These are phyloP conservation scores for Clunio marinus DNA, from an alignment of 2,888 invertebrate species.

Conservation along the genomic window DNA sequence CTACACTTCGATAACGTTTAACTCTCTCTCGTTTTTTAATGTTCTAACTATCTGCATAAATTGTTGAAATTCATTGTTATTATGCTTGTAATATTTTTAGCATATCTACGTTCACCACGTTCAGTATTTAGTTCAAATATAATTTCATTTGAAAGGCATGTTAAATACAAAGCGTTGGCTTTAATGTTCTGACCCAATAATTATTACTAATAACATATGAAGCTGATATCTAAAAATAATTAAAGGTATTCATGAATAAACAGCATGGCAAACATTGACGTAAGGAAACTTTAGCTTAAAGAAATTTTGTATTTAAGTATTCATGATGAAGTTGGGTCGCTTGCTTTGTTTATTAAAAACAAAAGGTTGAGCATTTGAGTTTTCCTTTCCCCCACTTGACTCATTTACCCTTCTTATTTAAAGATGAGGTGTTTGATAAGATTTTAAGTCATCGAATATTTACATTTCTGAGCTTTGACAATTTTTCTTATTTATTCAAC, in stretches of 20 bases:
- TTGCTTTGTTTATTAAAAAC: neutral
- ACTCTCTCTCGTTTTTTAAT: neutral
- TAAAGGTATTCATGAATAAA: too few species aligned
- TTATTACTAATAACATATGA: slow-evolving; percentile 8
- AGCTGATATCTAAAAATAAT: too few species aligned
- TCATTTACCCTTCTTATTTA: too few species aligned
- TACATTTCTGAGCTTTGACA: too few species aligned
- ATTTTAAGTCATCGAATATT: too few species aligned
- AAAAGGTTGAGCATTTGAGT: neutral
- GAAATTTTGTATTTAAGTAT: neutral
- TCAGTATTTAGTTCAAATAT: neutral
- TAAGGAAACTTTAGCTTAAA: neutral
- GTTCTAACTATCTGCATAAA: neutral
- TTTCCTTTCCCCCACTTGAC: neutral
- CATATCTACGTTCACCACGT: neutral
- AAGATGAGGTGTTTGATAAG: too few species aligned
- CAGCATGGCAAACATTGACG: neutral
- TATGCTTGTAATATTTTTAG: neutral
- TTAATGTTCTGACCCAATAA: slow-evolving; percentile 21
- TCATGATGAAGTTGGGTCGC: neutral
- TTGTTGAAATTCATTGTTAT: neutral
- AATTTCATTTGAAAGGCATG: neutral
- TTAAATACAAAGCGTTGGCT: neutral
- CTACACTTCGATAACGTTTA: neutral
- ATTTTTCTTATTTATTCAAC: too few species aligned